Conservation (phyloP, 2,888 invertebrate genomes). For the Troides oblongomaculatus region DNA sequence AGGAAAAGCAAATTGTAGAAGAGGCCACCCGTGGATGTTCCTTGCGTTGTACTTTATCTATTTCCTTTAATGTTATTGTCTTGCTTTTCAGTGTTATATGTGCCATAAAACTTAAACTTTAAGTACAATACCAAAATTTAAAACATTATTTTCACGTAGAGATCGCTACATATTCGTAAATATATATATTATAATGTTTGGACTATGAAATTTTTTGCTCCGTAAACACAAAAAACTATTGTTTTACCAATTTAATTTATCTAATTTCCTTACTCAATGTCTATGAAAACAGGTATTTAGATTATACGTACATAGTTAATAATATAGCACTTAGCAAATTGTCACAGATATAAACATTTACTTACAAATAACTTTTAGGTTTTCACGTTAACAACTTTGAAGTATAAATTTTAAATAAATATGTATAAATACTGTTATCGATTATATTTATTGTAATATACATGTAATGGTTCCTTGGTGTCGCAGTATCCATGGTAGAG, state of each 20-base stretch:
- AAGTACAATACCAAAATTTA: neutral
- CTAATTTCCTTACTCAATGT: conserved; percentile 24
- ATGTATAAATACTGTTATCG: conserved; percentile 68
- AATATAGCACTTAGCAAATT: conserved; percentile 21
- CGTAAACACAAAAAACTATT: neutral
- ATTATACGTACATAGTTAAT: conserved; percentile 28
- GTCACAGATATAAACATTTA: conserved; percentile 24
- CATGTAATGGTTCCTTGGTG: conserved; percentile 65
- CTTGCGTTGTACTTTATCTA: conserved; percentile 45
- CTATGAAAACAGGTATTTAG: conserved; percentile 34
- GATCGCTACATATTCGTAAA: neutral
- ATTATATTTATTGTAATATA: conserved; percentile 53
- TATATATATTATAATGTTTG: neutral
- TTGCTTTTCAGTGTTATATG: conserved; percentile 16
- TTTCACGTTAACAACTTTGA: conserved; percentile 48
- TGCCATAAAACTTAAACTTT: conserved; percentile 1
- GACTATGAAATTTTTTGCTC: neutral
- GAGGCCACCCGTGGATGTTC: conserved; percentile 52
- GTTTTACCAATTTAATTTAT: neutral
- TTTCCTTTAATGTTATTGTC: conserved; percentile 40
- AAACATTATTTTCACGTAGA: neutral
- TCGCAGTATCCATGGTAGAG: conserved; percentile 45
- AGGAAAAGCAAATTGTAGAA: conserved; percentile 65
- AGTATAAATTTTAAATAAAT: conserved; percentile 42
- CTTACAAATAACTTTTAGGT: conserved; percentile 43